Evolutionary conservation across 2,888 invertebrate genomes (phyloP).

Genomic region (Epirrhoe alternata): DNA sequence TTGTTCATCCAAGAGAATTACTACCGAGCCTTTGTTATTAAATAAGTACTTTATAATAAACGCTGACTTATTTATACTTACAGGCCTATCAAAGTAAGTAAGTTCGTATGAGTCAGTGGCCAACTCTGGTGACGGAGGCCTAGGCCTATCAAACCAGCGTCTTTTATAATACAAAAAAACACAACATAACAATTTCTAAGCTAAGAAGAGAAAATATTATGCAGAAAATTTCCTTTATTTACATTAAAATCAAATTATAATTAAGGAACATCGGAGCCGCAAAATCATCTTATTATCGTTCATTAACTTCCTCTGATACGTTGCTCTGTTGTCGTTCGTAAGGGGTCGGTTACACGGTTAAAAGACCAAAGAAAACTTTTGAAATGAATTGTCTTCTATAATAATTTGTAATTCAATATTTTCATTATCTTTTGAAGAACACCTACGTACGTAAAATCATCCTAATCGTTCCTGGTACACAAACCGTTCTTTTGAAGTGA

Average conservation of each 20-base stretch:
- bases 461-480: no score
- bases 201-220: slow-evolving; percentile 1
- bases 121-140: no score
- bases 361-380: background rate
- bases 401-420: background rate
- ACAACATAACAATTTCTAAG: background rate
- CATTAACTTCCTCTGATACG: slow-evolving; percentile 73
- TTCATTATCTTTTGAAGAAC: background rate
- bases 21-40: no score
- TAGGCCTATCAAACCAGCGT: background rate
- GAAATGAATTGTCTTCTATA: background rate
- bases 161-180: background rate
- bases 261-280: slow-evolving; percentile 49
- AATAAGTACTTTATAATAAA: no score
- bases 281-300: slow-evolving; percentile 68
- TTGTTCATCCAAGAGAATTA: no score
- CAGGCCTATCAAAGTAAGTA: no score
- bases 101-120: no score
- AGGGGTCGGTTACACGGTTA: slow-evolving; percentile 12
- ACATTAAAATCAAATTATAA: slow-evolving; percentile 51
- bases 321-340: slow-evolving; percentile 63
- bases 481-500: no score
- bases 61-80: no score
- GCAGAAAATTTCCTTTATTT: slow-evolving; percentile 33
- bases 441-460: no score